These are phyloP conservation scores for Scaptomyza montana DNA, from an alignment of 1,140 invertebrate species.

Conservation along the genomic window DNA sequence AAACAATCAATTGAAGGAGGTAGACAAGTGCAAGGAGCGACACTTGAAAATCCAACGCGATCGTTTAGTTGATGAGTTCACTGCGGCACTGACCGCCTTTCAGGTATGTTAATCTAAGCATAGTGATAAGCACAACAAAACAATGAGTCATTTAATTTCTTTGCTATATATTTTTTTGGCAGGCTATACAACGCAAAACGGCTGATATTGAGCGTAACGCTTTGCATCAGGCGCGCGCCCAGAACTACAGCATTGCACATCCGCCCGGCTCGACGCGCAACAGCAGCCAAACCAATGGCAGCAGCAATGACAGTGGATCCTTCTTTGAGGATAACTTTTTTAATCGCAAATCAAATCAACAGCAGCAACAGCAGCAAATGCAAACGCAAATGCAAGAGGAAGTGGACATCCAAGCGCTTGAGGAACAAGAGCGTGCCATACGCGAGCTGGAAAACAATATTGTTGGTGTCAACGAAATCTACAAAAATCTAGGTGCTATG, in stretches of 20 bases:
- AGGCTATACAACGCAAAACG: slow-evolving; percentile 81
- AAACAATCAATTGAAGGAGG: slow-evolving; percentile 91
- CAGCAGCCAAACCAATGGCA: slow-evolving; percentile 58
- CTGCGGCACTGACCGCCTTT: slow-evolving; percentile 95
- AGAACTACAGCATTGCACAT: slow-evolving; percentile 76
- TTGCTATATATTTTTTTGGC: slow-evolving; percentile 15
- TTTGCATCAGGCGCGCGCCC: slow-evolving; percentile 73
- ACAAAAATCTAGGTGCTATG: slow-evolving; percentile 97
- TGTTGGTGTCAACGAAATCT: slow-evolving; percentile 98
- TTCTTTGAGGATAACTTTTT: slow-evolving; percentile 83
- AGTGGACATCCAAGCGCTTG: slow-evolving; percentile 91
- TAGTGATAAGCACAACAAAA: slow-evolving; percentile 33
- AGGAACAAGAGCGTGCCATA: slow-evolving; percentile 96
- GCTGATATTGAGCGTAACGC: slow-evolving; percentile 82
- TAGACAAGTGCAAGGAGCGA: slow-evolving; percentile 87
- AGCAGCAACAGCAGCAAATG: slow-evolving; percentile 86
- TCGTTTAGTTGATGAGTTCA: slow-evolving; percentile 96
- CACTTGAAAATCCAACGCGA: slow-evolving; percentile 96
- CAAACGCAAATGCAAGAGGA: slow-evolving; percentile 92
- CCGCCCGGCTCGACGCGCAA: slow-evolving; percentile 72
- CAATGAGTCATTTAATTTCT: slow-evolving; percentile 42
- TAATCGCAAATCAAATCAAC: slow-evolving; percentile 83
- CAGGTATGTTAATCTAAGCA: slow-evolving; percentile 85
- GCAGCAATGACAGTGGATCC: slow-evolving; percentile 66
- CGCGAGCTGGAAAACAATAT: slow-evolving; percentile 96